Evolutionary conservation across 2,888 invertebrate genomes (phyloP).

Genomic region (Mechanitis mazaeus): DNA sequence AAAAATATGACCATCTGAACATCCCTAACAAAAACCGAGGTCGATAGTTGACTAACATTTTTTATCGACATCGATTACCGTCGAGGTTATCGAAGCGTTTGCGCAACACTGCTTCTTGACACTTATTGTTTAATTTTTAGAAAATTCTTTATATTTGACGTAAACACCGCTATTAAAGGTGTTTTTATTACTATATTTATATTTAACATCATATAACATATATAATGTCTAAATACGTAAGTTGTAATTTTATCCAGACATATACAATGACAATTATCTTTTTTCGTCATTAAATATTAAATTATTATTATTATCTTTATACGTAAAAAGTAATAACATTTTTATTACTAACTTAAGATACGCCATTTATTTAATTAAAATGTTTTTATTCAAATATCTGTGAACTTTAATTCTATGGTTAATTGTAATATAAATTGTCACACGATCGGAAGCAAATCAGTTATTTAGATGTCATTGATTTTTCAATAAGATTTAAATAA

Average conservation of each 20-base stretch:
- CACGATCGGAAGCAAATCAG: background rate
- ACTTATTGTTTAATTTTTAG: slow-evolving; percentile 17
- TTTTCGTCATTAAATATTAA: too few species aligned
- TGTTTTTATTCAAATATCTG: background rate
- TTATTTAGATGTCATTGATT: background rate
- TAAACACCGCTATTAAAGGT: slow-evolving; percentile 3
- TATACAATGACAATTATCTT: too few species aligned
- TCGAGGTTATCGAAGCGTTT: slow-evolving; percentile 41
- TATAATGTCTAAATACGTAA: too few species aligned
- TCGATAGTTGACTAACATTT: slow-evolving; percentile 46
- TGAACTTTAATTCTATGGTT: background rate
- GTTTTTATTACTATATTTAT: background rate
- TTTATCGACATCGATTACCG: slow-evolving; percentile 36
- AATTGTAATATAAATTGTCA: slow-evolving; percentile 2
- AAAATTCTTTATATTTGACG: slow-evolving; percentile 11
- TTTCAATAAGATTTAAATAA: background rate
- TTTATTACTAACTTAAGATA: too few species aligned
- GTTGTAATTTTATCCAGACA: too few species aligned
- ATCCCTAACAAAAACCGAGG: slow-evolving; percentile 56
- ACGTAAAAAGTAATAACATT: too few species aligned
- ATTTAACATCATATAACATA: too few species aligned
- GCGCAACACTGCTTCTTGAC: slow-evolving; percentile 34
- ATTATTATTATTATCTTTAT: too few species aligned
- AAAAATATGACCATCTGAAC: slow-evolving; percentile 51
- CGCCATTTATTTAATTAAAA: background rate